Percentiles rank a stretch among this genome's conserved stretches.
Conservation (phyloP, 2,797 vertebrate species). For the Sebastes diaconus region DNA sequence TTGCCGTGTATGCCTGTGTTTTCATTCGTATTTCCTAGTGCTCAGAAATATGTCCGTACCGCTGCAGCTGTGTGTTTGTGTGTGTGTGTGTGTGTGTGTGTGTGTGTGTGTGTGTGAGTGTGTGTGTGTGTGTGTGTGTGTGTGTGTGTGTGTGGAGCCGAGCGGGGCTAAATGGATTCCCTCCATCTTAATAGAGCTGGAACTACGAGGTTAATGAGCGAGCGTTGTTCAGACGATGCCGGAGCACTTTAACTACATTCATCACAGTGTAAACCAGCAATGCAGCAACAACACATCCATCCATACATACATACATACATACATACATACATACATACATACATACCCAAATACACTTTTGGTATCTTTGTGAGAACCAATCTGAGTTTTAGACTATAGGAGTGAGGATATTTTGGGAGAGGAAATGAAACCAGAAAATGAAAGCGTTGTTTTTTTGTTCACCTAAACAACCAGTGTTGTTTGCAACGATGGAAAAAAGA, state of each 20-base stretch:
- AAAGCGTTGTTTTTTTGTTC: background rate
- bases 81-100: background rate
- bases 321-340: background rate
- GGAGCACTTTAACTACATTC: constrained; percentile 11
- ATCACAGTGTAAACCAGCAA: constrained; percentile 31
- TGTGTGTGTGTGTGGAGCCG: background rate
- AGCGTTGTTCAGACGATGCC: constrained; percentile 10
- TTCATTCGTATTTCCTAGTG: background rate
- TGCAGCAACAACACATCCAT: background rate
- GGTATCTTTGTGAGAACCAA: background rate
- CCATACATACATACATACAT: background rate
- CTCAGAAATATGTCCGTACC: background rate
- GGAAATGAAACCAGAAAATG: background rate
- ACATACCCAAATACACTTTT: background rate
- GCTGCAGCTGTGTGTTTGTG: background rate
- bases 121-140: background rate
- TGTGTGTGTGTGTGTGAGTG: background rate
- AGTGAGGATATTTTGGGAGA: background rate
- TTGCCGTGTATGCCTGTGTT: background rate
- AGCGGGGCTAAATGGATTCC: constrained; percentile 36
- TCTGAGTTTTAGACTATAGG: background rate
- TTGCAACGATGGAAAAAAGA: too few species aligned
- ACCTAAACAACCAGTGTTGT: too few species aligned
- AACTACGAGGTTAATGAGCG: constrained; percentile 43
- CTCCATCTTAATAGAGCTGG: constrained; percentile 43